Percentiles rank a stretch among this genome's conserved stretches.
These are phyloP conservation scores for Eutrigla gurnardus DNA, from an alignment of 2,797 vertebrate genomes.

Conservation along the genomic window DNA sequence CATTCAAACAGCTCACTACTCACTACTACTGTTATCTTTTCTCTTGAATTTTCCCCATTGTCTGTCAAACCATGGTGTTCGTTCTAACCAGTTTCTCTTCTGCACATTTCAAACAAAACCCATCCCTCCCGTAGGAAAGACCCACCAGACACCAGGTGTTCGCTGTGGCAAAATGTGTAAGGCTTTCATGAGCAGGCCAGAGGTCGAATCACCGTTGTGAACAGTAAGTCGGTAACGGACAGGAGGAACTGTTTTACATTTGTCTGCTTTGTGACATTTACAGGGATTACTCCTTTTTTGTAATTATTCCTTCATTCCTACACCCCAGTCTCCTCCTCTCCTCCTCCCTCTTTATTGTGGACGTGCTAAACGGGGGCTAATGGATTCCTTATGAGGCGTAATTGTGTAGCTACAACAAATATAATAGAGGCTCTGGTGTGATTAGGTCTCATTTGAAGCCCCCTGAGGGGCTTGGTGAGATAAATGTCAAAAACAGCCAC, in stretches of 20 bases:
- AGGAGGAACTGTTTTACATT: constrained; percentile 1
- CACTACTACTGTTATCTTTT: constrained; percentile 37
- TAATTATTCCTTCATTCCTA: constrained; percentile 25
- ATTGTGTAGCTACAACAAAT: constrained; percentile 64
- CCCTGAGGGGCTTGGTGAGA: constrained; percentile 49
- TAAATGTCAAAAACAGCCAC: constrained; percentile 55
- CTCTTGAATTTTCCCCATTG: constrained; percentile 43
- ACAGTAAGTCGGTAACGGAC: neutral
- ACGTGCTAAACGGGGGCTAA: constrained; percentile 68
- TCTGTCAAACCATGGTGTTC: constrained; percentile 23
- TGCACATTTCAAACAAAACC: constrained; percentile 42
- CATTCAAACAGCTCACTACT: constrained; percentile 16
- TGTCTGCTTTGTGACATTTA: constrained; percentile 38
- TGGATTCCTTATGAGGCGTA: constrained; percentile 79
- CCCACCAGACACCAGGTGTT: constrained; percentile 39
- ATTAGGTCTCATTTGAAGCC: constrained; percentile 63
- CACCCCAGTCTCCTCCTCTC: constrained; percentile 16
- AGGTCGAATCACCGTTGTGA: constrained; percentile 6
- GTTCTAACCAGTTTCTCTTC: constrained; percentile 11
- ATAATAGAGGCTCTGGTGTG: constrained; percentile 54
- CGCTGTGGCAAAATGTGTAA: constrained; percentile 19
- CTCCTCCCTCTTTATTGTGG: constrained; percentile 43
- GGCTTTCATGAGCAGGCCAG: constrained; percentile 24
- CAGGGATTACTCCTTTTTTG: constrained; percentile 4
- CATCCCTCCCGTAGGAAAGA: constrained; percentile 17